phyloP scores from a whole-genome alignment of 2,797 vertebrate species.

The Xiphophorus birchmanni region DNA sequence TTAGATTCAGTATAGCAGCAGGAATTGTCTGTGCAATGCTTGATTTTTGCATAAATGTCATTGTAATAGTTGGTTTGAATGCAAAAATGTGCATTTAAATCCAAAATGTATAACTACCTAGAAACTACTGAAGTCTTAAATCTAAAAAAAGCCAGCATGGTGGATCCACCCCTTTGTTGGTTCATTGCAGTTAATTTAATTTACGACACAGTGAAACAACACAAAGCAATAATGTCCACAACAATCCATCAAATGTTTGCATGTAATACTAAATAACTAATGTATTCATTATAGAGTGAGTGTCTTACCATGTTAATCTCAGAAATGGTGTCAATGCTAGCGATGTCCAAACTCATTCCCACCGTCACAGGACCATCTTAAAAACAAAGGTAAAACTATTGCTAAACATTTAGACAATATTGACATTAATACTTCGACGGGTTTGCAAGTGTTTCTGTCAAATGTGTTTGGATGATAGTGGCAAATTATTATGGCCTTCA shows the following conservation, averaged over 20 bases:
- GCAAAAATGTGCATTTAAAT: neutral
- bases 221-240: neutral
- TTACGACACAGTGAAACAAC: neutral
- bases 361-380: conserved; percentile 89
- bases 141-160: neutral
- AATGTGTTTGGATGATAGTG: neutral
- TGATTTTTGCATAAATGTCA: neutral
- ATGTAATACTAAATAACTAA: neutral
- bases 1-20: neutral
- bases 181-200: neutral
- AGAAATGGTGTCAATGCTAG: conserved; percentile 94
- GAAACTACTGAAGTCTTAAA: neutral
- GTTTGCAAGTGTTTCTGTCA: neutral
- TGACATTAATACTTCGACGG: neutral
- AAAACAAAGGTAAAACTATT: conserved; percentile 24
- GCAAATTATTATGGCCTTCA: neutral
- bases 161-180: neutral
- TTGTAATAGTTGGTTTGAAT: neutral
- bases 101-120: neutral
- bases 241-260: neutral
- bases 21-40: neutral
- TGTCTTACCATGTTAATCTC: conserved; percentile 93
- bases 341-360: conserved; percentile 95
- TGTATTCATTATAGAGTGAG: neutral
- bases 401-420: neutral